Evolutionary conservation across 2,113 vertebrate genomes (phyloP).

Genomic region (Gopherus evgoodei): DNA sequence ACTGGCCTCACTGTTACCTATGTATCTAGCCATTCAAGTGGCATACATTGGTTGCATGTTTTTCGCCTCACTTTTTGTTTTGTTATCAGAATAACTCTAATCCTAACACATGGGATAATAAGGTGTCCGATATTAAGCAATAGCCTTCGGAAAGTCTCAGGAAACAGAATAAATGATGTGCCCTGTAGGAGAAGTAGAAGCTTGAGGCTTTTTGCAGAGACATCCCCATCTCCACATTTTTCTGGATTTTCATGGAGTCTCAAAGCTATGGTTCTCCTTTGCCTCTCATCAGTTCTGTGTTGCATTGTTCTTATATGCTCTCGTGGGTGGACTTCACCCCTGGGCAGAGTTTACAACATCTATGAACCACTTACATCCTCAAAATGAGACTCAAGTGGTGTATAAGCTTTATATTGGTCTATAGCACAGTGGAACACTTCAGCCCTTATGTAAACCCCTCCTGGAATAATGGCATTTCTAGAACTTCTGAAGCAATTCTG

Average conservation of each 20-base stretch:
- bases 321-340: neutral
- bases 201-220: neutral
- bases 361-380: no score
- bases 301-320: neutral
- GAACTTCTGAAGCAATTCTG: no score
- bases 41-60: neutral
- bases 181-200: neutral
- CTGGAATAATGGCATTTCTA: no score
- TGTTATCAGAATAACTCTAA: neutral
- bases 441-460: no score
- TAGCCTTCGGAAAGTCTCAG: neutral
- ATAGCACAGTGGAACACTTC: neutral
- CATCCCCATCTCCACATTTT: fast-evolving
- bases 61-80: neutral
- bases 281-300: neutral
- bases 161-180: neutral
- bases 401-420: neutral
- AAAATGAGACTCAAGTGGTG: no score
- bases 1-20: fast-evolving
- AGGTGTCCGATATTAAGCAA: neutral
- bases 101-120: neutral
- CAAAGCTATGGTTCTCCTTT: neutral
- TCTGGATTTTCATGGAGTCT: neutral
- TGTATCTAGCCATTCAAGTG: neutral
- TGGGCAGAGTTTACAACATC: neutral